Evolutionary conservation across 2,888 invertebrate genomes (phyloP).

Genomic region (Synergus itoensis): DNA sequence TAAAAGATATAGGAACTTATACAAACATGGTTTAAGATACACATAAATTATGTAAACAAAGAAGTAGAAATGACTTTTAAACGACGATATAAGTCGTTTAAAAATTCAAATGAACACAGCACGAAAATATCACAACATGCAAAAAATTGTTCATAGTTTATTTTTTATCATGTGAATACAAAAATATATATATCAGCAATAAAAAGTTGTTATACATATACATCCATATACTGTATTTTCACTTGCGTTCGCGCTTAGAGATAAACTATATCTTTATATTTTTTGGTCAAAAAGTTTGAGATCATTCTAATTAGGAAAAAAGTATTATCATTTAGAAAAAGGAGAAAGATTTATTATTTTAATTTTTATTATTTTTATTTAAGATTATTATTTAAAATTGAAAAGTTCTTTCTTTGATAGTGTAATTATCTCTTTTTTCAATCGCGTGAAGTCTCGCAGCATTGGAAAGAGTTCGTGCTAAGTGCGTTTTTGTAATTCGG

Average conservation of each 20-base stretch:
- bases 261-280: neutral
- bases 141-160: slow-evolving; percentile 82
- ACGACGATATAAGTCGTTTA: slow-evolving; percentile 29
- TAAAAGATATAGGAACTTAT: slow-evolving; percentile 43
- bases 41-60: slow-evolving; percentile 44
- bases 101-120: slow-evolving; percentile 44
- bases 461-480: slow-evolving; percentile 64
- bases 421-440: slow-evolving; percentile 53
- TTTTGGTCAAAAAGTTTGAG: neutral
- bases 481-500: slow-evolving; percentile 64
- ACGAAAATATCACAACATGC: slow-evolving; percentile 48
- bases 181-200: slow-evolving; percentile 81
- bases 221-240: slow-evolving; percentile 17
- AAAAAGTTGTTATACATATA: slow-evolving; percentile 81
- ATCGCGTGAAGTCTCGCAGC: slow-evolving; percentile 62
- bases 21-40: slow-evolving; percentile 39
- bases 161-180: slow-evolving; percentile 84
- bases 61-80: slow-evolving; percentile 39
- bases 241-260: neutral
- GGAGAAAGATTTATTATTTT: neutral
- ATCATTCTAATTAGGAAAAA: no score
- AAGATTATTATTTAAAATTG: neutral
- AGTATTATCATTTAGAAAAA: no score
- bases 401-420: neutral
- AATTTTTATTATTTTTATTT: no score